Percentiles rank a stretch among this genome's conserved stretches.
These are phyloP conservation scores for Leptonema lineaticorne DNA, from an alignment of 1,140 invertebrate species.

Conservation along the genomic window DNA sequence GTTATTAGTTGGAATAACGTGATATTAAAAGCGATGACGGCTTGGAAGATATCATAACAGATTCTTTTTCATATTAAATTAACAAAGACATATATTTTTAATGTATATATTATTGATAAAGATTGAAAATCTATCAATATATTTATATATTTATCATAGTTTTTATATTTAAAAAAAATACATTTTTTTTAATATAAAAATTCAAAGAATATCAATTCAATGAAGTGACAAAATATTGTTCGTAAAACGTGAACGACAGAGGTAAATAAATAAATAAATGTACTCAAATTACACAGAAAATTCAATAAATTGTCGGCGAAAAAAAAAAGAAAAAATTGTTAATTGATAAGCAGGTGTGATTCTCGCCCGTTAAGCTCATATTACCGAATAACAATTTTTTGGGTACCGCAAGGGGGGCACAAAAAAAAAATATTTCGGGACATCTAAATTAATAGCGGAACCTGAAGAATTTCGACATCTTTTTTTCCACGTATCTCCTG, in stretches of 20 bases:
- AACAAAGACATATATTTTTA: too few species aligned
- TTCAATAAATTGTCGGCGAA: too few species aligned
- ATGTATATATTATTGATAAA: too few species aligned
- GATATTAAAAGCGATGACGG: not conserved
- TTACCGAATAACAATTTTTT: constrained; percentile 39
- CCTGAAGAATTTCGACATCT: not conserved
- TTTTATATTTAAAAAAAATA: not conserved
- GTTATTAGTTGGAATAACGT: too few species aligned
- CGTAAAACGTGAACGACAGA: constrained; percentile 19
- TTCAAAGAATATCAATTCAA: constrained; percentile 12
- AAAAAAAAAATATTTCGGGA: constrained; percentile 38
- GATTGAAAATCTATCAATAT: too few species aligned
- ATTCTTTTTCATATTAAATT: too few species aligned
- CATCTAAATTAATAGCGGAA: constrained; percentile 40
- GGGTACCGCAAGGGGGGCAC: not conserved
- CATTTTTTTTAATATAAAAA: too few species aligned
- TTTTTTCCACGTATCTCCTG: constrained; percentile 3
- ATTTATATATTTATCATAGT: too few species aligned
- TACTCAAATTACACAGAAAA: constrained; percentile 32
- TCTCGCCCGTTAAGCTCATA: constrained; percentile 28
- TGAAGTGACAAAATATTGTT: constrained; percentile 39
- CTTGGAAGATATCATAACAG: too few species aligned
- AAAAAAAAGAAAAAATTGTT: constrained; percentile 33
- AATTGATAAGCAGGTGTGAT: constrained; percentile 41
- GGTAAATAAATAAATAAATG: constrained; percentile 39